Conservation (phyloP, 2,113 vertebrate genomes). For the Holacanthus passer region DNA sequence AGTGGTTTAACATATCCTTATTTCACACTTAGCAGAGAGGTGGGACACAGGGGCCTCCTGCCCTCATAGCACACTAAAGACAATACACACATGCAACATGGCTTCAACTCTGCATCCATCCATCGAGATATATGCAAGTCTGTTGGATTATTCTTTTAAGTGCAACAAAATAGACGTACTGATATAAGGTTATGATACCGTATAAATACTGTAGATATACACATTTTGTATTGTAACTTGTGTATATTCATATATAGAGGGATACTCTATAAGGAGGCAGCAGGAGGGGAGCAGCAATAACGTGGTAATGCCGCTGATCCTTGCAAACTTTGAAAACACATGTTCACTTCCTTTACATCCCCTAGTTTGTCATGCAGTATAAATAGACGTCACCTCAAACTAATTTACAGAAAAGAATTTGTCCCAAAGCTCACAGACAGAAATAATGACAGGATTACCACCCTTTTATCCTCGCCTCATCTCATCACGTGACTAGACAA, state of each 20-base stretch:
- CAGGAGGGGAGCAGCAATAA: slow-evolving; percentile 67
- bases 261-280: slow-evolving; percentile 71
- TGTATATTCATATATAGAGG: slow-evolving; percentile 77
- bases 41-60: slow-evolving; percentile 54
- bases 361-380: slow-evolving; percentile 84
- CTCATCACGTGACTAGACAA: slow-evolving; percentile 32
- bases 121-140: slow-evolving; percentile 57
- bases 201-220: slow-evolving; percentile 81
- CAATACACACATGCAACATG: slow-evolving; percentile 81
- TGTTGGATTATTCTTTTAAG: slow-evolving; percentile 73
- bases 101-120: slow-evolving; percentile 74
- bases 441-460: slow-evolving; percentile 77
- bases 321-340: slow-evolving; percentile 70
- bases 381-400: slow-evolving; percentile 82
- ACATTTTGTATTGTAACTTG: slow-evolving; percentile 70
- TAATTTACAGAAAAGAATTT: slow-evolving; percentile 80
- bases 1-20: slow-evolving; percentile 51
- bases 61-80: slow-evolving; percentile 73
- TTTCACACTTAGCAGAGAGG: slow-evolving; percentile 64
- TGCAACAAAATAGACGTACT: slow-evolving; percentile 75
- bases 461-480: slow-evolving; percentile 54
- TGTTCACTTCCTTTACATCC: slow-evolving; percentile 67
- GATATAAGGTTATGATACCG: slow-evolving; percentile 76
- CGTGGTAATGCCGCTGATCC: slow-evolving; percentile 67
- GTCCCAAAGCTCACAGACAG: slow-evolving; percentile 77